Percentiles rank a stretch among this genome's conserved stretches.
Evolutionary conservation across 2,888 invertebrate genomes (phyloP).

Genomic region (Electrophaes corylata): DNA sequence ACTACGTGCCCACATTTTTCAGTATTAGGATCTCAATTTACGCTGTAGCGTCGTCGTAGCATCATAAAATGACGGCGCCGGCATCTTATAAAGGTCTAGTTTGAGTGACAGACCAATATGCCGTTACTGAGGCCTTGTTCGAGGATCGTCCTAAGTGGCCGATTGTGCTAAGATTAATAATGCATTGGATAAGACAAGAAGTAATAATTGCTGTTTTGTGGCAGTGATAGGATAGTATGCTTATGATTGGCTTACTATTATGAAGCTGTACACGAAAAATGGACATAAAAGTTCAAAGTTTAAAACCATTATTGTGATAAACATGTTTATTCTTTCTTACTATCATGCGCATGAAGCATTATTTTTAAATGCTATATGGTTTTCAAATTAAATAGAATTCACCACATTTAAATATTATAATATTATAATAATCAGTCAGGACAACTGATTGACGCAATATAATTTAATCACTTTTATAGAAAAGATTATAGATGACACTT

Average conservation of each 20-base stretch:
- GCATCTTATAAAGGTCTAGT: not conserved
- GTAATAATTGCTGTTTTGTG: conserved; percentile 26
- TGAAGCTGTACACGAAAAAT: not conserved
- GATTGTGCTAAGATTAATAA: conserved; percentile 58
- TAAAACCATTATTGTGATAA: not conserved
- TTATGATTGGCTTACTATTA: conserved; percentile 3
- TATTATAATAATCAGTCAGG: too few species aligned
- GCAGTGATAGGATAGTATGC: conserved; percentile 19
- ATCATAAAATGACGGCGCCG: not conserved
- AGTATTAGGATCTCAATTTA: too few species aligned
- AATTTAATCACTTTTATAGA: too few species aligned
- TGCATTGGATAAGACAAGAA: conserved; percentile 26
- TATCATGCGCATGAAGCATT: too few species aligned
- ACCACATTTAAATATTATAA: too few species aligned
- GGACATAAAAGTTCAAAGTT: not conserved
- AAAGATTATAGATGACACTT: too few species aligned
- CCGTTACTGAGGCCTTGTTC: conserved; percentile 30
- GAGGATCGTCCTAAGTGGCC: conserved; percentile 45
- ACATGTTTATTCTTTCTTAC: too few species aligned
- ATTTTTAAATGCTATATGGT: too few species aligned
- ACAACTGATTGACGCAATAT: too few species aligned
- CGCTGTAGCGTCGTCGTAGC: too few species aligned
- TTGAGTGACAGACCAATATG: conserved; percentile 62
- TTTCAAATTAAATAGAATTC: too few species aligned
- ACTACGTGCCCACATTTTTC: too few species aligned